Conservation (phyloP, 2,113 vertebrate genomes). For the Tonatia bakeri region DNA sequence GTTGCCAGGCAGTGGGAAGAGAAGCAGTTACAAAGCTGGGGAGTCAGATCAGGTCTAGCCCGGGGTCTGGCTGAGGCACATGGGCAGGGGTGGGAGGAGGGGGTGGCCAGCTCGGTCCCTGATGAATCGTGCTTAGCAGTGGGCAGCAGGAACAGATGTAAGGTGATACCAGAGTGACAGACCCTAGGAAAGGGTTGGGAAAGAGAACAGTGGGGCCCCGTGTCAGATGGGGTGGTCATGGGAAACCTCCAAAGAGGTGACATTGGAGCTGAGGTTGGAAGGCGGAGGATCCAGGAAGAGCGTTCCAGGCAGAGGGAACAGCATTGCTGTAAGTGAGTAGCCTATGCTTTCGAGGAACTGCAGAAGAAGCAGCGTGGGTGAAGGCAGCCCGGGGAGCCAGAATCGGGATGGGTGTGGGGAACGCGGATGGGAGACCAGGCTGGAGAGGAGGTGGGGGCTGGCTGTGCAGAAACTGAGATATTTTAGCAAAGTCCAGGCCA, state of each 20-base stretch:
- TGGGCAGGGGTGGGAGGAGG: background rate
- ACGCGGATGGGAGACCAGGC: accelerated
- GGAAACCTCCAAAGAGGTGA: background rate
- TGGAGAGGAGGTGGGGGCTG: background rate
- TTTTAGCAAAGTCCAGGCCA: background rate
- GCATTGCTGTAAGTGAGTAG: background rate
- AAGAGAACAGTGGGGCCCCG: background rate
- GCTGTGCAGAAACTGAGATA: background rate
- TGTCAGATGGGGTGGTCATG: background rate
- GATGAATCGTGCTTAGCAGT: accelerated
- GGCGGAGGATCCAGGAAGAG: background rate
- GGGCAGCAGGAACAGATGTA: background rate
- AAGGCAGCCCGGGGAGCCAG: background rate
- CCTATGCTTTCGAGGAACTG: conserved; percentile 23
- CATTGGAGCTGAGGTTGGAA: background rate
- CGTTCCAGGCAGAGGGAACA: background rate
- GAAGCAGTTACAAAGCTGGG: background rate
- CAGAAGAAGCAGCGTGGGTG: background rate
- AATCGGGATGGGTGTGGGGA: background rate
- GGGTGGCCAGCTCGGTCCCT: background rate
- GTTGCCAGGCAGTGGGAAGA: background rate
- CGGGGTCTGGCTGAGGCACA: background rate
- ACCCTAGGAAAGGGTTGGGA: background rate
- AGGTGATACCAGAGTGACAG: background rate
- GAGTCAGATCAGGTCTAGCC: background rate